These are phyloP conservation scores for Martes flavigula DNA, from an alignment of 2,797 vertebrate species.

Conservation along the genomic window DNA sequence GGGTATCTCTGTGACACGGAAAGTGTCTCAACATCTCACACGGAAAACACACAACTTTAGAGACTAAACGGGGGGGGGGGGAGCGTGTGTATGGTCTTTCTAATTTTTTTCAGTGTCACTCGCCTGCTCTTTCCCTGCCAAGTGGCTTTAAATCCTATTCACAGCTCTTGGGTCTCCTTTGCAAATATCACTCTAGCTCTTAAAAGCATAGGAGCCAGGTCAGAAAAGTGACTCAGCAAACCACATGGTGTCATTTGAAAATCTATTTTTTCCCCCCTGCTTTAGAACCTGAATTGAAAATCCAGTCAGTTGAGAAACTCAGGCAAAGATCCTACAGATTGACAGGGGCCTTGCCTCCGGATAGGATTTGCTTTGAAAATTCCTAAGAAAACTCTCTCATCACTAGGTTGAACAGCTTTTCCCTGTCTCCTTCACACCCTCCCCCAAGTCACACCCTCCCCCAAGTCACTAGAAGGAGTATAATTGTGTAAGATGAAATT, in stretches of 20 bases:
- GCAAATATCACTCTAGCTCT: slow-evolving; percentile 69
- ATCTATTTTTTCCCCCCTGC: background rate
- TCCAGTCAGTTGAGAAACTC: slow-evolving; percentile 46
- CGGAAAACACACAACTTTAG: background rate
- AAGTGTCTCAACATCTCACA: background rate
- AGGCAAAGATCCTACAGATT: background rate
- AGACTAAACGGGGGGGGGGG: background rate
- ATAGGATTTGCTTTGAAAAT: slow-evolving; percentile 46
- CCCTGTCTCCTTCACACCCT: background rate
- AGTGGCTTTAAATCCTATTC: slow-evolving; percentile 62
- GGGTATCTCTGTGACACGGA: background rate
- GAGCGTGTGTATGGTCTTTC: background rate
- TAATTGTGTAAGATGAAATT: slow-evolving; percentile 32
- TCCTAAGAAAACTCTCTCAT: background rate
- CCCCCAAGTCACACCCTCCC: slow-evolving; percentile 7
- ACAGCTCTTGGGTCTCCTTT: slow-evolving; percentile 64
- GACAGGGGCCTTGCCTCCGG: background rate
- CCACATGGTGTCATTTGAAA: slow-evolving; percentile 72
- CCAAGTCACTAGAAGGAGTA: background rate
- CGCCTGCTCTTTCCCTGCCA: background rate
- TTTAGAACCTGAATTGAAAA: slow-evolving; percentile 60
- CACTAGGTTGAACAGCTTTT: background rate
- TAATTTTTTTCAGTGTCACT: background rate
- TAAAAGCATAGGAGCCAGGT: slow-evolving; percentile 67
- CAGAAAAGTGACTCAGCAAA: slow-evolving; percentile 80